phyloP scores from a whole-genome alignment of 1,140 invertebrate species.

The Lithobius niger region DNA sequence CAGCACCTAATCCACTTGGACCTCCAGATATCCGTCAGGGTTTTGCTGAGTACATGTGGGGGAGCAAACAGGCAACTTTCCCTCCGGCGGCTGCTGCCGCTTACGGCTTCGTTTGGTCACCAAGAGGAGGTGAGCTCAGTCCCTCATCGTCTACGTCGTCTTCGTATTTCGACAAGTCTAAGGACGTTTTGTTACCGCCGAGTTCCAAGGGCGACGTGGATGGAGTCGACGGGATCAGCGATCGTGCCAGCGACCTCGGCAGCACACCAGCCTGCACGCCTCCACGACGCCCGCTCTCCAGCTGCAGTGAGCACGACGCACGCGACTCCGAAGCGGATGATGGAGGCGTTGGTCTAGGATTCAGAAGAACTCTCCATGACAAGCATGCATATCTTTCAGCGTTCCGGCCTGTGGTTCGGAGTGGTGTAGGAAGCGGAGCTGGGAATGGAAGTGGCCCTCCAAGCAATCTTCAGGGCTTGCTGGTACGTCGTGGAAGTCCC shows the following conservation, averaged over 20 bases:
- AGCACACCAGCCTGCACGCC: no score
- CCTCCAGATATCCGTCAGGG: constrained; percentile 17
- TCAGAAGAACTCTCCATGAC: neutral
- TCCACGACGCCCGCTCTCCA: constrained; percentile 37
- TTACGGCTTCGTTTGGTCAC: constrained; percentile 1
- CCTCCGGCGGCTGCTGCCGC: constrained; percentile 8
- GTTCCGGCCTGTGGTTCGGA: constrained; percentile 2
- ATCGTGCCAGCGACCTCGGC: constrained; percentile 35
- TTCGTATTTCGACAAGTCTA: no score
- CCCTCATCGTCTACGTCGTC: constrained; percentile 15
- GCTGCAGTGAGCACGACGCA: constrained; percentile 19
- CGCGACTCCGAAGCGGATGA: constrained; percentile 41
- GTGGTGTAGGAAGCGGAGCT: no score
- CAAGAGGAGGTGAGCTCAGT: constrained; percentile 4
- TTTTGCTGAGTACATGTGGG: constrained; percentile 24
- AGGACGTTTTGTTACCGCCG: constrained; percentile 17
- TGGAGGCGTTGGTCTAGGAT: constrained; percentile 15
- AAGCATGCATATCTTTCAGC: neutral
- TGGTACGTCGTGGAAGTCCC: no score
- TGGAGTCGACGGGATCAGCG: constrained; percentile 17
- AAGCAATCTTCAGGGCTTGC: no score
- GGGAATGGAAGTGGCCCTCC: no score
- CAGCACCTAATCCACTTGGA: neutral
- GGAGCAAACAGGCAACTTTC: constrained; percentile 15
- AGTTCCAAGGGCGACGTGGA: constrained; percentile 49